phyloP scores from a whole-genome alignment of 2,113 vertebrate species.

The Caloenas nicobarica region DNA sequence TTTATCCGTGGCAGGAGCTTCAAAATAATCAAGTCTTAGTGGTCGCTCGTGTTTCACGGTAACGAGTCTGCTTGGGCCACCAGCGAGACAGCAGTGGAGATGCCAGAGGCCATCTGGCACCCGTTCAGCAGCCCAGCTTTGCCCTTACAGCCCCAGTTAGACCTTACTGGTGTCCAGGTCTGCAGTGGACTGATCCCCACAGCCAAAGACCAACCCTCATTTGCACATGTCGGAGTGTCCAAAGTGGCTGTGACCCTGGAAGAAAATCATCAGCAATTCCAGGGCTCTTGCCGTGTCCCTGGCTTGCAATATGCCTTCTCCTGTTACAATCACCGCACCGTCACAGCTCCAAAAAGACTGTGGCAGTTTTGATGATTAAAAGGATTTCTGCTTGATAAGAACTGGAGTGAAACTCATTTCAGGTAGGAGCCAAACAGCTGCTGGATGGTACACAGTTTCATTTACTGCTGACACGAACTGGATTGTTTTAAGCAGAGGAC shows the following conservation, averaged over 20 bases:
- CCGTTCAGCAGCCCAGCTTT: not conserved
- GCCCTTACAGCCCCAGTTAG: not conserved
- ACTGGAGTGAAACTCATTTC: conserved; percentile 63
- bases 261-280: not conserved
- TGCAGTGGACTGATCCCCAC: not conserved
- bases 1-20: not conserved
- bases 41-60: not conserved
- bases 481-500: conserved; percentile 63
- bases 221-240: not conserved
- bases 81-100: not conserved
- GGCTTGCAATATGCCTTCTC: not conserved
- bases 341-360: not conserved
- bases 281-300: not conserved
- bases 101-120: not conserved
- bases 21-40: not conserved
- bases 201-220: not conserved
- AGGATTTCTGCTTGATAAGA: conserved; percentile 55
- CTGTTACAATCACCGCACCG: not conserved
- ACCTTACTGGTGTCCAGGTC: not conserved
- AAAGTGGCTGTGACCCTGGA: not conserved
- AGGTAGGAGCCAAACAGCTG: conserved; percentile 59
- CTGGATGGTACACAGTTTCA: conserved; percentile 48
- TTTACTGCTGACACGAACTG: conserved; percentile 54
- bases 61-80: not conserved
- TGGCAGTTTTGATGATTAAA: conserved; percentile 44